Evolutionary conservation across 2,797 vertebrate species (phyloP), one percentile per base, ranked within the genome.

Genomic region (Gymnoscopelus microlampas): DNA sequence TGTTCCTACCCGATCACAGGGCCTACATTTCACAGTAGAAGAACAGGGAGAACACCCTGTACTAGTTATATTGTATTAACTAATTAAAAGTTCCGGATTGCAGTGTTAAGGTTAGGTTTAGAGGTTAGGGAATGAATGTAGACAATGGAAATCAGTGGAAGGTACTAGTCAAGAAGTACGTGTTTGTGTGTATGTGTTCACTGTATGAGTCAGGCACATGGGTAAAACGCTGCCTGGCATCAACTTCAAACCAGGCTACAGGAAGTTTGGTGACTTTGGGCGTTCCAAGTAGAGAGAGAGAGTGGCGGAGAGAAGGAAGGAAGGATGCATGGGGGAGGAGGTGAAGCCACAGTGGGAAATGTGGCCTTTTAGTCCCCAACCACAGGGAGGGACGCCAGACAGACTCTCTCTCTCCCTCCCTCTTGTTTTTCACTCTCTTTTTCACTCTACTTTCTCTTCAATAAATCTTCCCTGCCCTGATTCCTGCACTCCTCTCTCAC

Each of bases 271-370:
- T 66, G 77, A 23, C 58, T 32, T 4, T 7, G 57, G 64, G 68
- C 60, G 69, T 80, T 84, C 79, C 85, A 80, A 71, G 67, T 77
- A 71, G 70, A 53, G 77, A 73, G 69, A 74, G 76, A 63, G 61
- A 39, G 71, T 19, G 19, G 49, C 49, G 12, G 50, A 51, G 12
- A 51, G 50, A 51, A 15, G 12, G 47, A 51, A n/a, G n/a, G 49
- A 50, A 6, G 50, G 76, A 77, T 67, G 71, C 74, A 66, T 67
- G 58, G 62, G 65, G 11, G 51, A 73, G 77, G 73, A 64, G 74
- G 70, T 79, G 79, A 32, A 76, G 73, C 74, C 74, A 60, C 86
- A 87, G 78, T 87, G 73, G 84, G 85, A 87, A 85, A 71, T 53
- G 39, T 80, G 76, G 85, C 80, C 66, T 85, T 19, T 69, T 85